Base-by-base conservation (phyloP, 1,140 invertebrate genomes). In the Cylas formicarius region DNA sequence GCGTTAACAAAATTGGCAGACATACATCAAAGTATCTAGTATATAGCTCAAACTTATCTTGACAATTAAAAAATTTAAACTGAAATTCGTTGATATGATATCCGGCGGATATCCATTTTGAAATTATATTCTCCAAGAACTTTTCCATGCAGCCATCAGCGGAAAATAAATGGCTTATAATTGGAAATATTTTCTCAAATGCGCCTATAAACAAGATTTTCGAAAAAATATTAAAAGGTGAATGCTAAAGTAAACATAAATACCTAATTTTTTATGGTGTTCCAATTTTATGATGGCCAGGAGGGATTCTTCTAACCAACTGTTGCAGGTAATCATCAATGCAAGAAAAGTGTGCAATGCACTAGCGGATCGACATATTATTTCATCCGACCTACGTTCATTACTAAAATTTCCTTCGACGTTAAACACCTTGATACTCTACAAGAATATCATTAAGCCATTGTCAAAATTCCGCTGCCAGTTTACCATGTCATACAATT, bases 281-380 rank as follows among this genome's bases (percentile, higher is more conserved):
- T 61, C 41, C 6, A 75, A 36, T 46, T 53, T 42, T 14, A 73
- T 46, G 11, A 73, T 52, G 1, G 49, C 46, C 34, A 59, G 61
- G 0, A 75, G 33, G 7, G 63, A 62, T 39, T 61, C 55, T 46
- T 63, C 63, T 16, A 67, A 62, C 53, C 67, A 67, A 32, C 56
- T 51, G 21, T 65, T 57, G 47, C 60, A 67, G 4, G 56, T 53
- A 16, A 63, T 55, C 26, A 69, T 58, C n/a, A 75, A 44, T 18
- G 56, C 50, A 8, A 60, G 45, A 34, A 69, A 57, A 9, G 61
- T 55, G 13, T 69, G 57, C 21, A 74, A 50, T 0, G 62, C 62
- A 22, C 58, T 67, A 2, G 58, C 40, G 6, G 58, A 66, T 45
- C 63, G 50, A 31, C 62, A 66, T 7, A 60, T 50, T 16, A 38